Conservation (phyloP, 2,888 invertebrate genomes). For the Strigamia transsilvanica region DNA sequence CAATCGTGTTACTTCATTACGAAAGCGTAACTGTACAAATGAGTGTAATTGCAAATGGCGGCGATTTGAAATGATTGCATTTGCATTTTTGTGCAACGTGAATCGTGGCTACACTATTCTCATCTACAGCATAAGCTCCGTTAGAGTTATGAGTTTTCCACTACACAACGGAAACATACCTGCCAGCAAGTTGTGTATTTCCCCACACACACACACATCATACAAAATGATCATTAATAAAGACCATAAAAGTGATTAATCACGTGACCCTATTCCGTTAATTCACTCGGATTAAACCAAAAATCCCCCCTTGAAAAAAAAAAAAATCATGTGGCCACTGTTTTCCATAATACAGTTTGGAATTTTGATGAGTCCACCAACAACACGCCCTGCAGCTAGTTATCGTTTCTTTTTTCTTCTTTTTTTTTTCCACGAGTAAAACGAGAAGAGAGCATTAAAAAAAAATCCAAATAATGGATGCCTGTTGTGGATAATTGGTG, state of each 20-base stretch:
- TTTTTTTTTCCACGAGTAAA: not conserved
- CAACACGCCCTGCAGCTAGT: constrained; percentile 42
- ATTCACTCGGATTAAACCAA: not conserved
- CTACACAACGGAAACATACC: no score
- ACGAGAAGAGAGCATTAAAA: not conserved
- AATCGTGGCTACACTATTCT: no score
- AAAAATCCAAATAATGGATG: constrained; percentile 49
- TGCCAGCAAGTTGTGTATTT: no score
- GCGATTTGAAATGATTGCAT: no score
- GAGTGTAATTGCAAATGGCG: no score
- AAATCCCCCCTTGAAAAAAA: not conserved
- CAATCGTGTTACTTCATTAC: no score
- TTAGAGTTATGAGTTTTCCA: no score
- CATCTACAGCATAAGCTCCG: no score
- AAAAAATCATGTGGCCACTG: not conserved
- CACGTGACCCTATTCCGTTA: not conserved
- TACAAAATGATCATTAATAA: not conserved
- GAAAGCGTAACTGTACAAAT: no score
- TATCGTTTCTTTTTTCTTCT: not conserved
- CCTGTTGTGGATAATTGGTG: constrained; percentile 12
- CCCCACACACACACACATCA: not conserved
- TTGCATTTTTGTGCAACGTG: no score
- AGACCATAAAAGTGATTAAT: not conserved
- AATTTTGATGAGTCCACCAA: constrained; percentile 52
- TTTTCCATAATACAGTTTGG: constrained; percentile 46